phyloP scores from a whole-genome alignment of 2,888 invertebrate genomes.

The Agrilus mali region DNA sequence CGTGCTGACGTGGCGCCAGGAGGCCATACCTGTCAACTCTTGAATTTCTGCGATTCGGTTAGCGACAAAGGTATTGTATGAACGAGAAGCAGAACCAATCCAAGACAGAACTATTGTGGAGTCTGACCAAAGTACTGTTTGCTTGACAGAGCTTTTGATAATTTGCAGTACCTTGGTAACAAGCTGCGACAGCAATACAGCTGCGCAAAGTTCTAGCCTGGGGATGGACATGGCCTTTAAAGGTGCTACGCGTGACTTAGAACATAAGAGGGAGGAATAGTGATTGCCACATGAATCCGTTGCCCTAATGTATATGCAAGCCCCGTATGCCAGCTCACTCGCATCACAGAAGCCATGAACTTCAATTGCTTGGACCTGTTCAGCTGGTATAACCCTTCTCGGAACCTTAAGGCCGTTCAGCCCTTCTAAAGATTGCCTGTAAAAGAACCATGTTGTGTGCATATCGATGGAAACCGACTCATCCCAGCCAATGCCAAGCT shows the following conservation, averaged over 20 bases:
- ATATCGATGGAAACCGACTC: conserved; percentile 2
- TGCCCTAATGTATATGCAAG: conserved; percentile 12
- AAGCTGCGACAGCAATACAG: conserved; percentile 14
- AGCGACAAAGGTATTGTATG: conserved; percentile 11
- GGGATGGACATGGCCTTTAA: conserved; percentile 12
- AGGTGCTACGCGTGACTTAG: conserved; percentile 4
- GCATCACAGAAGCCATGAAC: conserved; percentile 17
- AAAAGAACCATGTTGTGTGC: conserved; percentile 1
- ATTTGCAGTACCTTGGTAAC: conserved; percentile 3
- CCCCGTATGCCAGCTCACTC: conserved; percentile 13
- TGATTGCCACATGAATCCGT: conserved; percentile 4
- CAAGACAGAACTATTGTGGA: conserved; percentile 16
- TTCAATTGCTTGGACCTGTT: neutral
- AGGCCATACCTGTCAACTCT: conserved; percentile 1
- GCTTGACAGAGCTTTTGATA: too few relatives aligned
- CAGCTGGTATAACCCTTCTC: neutral
- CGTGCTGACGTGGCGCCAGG: conserved; percentile 11
- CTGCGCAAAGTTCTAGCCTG: conserved; percentile 17
- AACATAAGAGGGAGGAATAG: neutral
- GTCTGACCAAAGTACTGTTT: conserved; percentile 13
- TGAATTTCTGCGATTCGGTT: conserved; percentile 11
- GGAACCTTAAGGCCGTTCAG: neutral
- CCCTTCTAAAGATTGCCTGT: neutral
- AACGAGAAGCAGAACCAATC: conserved; percentile 2
- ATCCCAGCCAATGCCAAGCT: conserved; percentile 1